Evolutionary conservation across 2,113 vertebrate genomes (phyloP).

Genomic region (Actinemys pallida): DNA sequence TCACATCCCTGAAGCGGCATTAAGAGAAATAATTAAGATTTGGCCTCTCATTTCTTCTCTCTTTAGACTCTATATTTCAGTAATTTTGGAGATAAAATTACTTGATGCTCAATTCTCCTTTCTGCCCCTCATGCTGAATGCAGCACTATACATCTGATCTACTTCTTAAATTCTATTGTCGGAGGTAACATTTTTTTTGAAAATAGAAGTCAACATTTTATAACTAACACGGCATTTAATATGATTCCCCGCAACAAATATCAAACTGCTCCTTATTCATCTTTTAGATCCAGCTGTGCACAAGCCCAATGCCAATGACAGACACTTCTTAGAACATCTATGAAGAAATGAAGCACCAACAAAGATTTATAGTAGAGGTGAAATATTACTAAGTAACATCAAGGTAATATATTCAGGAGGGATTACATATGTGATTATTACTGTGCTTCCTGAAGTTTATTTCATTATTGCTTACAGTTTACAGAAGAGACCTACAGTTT

Average conservation of each 20-base stretch:
- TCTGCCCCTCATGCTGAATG: not conserved
- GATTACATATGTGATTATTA: not conserved
- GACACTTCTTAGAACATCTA: not conserved
- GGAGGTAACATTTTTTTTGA: not conserved
- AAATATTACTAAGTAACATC: not conserved
- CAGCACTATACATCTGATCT: not conserved
- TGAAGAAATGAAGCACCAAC: not conserved
- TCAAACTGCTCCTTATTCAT: not conserved
- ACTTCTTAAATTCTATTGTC: not conserved
- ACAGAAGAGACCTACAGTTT: not conserved
- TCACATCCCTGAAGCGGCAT: not conserved
- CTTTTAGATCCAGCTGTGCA: not conserved
- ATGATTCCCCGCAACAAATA: not conserved
- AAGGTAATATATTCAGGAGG: not conserved
- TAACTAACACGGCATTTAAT: rapidly evolving
- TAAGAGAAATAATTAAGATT: not conserved
- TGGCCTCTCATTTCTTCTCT: not conserved
- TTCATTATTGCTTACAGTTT: not conserved
- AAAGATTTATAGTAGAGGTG: not conserved
- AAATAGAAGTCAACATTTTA: not conserved
- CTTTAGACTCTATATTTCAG: not conserved
- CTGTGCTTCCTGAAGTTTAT: not conserved
- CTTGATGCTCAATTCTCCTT: not conserved
- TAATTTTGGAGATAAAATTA: not conserved
- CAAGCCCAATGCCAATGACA: not conserved